Evolutionary conservation across 2,888 invertebrate species (phyloP), one percentile per base, ranked within the genome.

Genomic region (Tigriopus californicus): DNA sequence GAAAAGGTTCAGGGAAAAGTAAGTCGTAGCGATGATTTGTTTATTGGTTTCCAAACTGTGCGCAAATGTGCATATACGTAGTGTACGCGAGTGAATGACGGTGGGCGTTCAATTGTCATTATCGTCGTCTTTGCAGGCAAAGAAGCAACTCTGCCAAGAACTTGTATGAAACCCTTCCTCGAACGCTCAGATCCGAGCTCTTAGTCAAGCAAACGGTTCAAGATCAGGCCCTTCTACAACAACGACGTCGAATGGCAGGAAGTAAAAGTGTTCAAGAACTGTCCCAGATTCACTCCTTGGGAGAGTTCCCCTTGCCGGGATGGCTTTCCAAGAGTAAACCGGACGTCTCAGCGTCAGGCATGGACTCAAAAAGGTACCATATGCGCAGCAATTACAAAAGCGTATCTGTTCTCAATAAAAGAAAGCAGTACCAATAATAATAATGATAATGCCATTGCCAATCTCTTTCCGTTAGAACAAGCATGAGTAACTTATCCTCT

Each of bases 1-100:
- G 20, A 56, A 56, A 24, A 44, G 25, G 33, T 56, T 56, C 44
- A 15, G 56, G 20, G 44, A 56, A 56, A 56, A 44, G 56, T 56
- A 56, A 56, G 56, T 2, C 8, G 1, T 24, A 8, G 41, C n/a
- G 33, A 33, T 33, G 33, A 33, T 33, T 33, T 33, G 33, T n/a
- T n/a, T n/a, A 33, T 52, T 1, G 15, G 22, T 52, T 41, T 54
- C n/a, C n/a, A n/a, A n/a, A n/a, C n/a, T n/a, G n/a, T n/a, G n/a
- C n/a, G n/a, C n/a, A n/a, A n/a, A n/a, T n/a, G n/a, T n/a, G n/a
- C n/a, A n/a, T n/a, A n/a, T n/a, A n/a, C n/a, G n/a, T n/a, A n/a
- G n/a, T n/a, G n/a, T n/a, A n/a, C n/a, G n/a, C n/a, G n/a, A n/a
- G n/a, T n/a, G n/a, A n/a, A n/a, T n/a, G n/a, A n/a, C n/a, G n/a